Conservation (phyloP, 2,797 vertebrate species). For the Myotis findleyi region DNA sequence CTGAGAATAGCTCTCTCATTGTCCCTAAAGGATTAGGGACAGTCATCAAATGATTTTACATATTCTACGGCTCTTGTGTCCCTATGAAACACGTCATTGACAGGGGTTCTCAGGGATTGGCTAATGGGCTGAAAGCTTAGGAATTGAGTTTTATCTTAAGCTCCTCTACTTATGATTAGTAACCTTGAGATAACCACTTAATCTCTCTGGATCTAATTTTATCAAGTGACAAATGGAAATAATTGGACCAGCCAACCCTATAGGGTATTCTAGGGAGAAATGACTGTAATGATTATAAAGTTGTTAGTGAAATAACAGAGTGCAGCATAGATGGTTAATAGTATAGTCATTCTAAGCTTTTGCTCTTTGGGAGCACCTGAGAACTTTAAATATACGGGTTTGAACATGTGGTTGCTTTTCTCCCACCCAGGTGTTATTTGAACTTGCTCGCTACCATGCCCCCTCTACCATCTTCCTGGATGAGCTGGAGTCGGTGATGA, state of each 20-base stretch:
- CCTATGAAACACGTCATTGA: not conserved
- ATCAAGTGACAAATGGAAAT: constrained; percentile 54
- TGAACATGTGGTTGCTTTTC: constrained; percentile 43
- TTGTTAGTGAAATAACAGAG: constrained; percentile 12
- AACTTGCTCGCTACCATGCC: constrained; percentile 96
- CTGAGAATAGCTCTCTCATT: not conserved
- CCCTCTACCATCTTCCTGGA: constrained; percentile 99
- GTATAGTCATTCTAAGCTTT: not conserved
- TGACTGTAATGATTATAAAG: constrained; percentile 25
- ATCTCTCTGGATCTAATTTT: constrained; percentile 60
- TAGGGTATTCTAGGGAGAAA: constrained; percentile 20
- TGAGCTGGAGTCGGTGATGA: constrained; percentile 98
- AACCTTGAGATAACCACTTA: constrained; percentile 41
- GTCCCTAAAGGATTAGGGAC: not conserved
- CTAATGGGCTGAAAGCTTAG: not conserved
- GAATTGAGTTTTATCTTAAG: constrained; percentile 35
- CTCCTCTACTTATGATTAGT: not conserved
- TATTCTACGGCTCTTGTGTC: not conserved
- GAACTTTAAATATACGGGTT: constrained; percentile 12
- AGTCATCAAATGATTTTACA: not conserved
- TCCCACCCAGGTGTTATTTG: constrained; percentile 93
- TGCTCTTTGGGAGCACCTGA: constrained; percentile 37
- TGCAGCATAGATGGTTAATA: not conserved
- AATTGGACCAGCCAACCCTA: constrained; percentile 32
- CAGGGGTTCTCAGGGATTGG: not conserved